Conservation (phyloP, 2,888 invertebrate species). For the Diadromus collaris region DNA sequence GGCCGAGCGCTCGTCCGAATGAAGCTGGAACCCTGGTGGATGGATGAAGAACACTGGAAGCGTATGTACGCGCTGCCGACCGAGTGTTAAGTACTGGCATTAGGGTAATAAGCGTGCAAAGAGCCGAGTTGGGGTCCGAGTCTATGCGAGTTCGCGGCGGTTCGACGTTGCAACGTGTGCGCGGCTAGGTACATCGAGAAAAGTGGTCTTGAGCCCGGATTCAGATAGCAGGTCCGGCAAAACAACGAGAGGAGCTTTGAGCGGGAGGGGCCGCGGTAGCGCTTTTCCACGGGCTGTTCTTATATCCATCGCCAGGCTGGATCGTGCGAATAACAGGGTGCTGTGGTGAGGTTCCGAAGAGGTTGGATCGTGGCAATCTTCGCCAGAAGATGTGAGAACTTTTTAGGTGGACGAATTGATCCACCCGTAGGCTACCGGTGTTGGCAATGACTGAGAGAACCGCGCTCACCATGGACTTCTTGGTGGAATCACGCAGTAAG, state of each 20-base stretch:
- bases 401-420: slow-evolving; percentile 41
- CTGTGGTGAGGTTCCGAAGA: slow-evolving; percentile 54
- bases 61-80: slow-evolving; percentile 70
- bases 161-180: neutral
- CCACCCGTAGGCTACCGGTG: neutral
- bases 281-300: slow-evolving; percentile 42
- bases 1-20: slow-evolving; percentile 35
- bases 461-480: too few species aligned
- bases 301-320: slow-evolving; percentile 57
- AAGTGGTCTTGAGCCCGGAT: slow-evolving; percentile 40
- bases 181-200: slow-evolving; percentile 29
- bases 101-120: slow-evolving; percentile 79
- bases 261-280: slow-evolving; percentile 30
- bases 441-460: too few species aligned
- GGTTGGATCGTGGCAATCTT: slow-evolving; percentile 57
- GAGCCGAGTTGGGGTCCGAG: slow-evolving; percentile 67
- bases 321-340: slow-evolving; percentile 68
- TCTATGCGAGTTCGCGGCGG: slow-evolving; percentile 42
- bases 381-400: slow-evolving; percentile 70
- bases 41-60: slow-evolving; percentile 53
- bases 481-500: too few species aligned
- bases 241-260: slow-evolving; percentile 12
- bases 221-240: neutral
- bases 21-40: slow-evolving; percentile 21
- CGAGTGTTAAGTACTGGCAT: slow-evolving; percentile 79